phyloP scores from a whole-genome alignment of 2,113 vertebrate species.

The Lethenteron reissneri region DNA sequence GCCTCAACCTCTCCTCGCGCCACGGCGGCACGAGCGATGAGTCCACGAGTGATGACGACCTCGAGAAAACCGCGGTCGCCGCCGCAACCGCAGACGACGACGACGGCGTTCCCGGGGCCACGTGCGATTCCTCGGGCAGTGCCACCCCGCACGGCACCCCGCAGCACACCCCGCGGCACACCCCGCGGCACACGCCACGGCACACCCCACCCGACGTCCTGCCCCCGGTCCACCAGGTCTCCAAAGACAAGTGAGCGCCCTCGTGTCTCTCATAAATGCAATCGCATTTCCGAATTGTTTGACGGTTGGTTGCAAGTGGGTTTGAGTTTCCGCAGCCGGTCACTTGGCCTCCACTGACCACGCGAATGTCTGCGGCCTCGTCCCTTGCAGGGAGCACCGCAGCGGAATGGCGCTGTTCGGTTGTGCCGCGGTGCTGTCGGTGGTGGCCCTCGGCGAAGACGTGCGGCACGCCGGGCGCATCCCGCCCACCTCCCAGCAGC shows the following conservation, averaged over 20 bases:
- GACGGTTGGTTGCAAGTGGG: constrained; percentile 50
- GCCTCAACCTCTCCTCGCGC: too few species aligned
- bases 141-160: too few species aligned
- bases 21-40: too few species aligned
- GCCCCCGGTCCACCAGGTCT: too few species aligned
- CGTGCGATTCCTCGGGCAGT: too few species aligned
- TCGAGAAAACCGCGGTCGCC: too few species aligned
- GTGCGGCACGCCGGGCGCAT: constrained; percentile 33
- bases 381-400: constrained; percentile 30
- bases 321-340: constrained; percentile 25
- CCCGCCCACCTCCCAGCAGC: constrained; percentile 21
- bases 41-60: too few species aligned
- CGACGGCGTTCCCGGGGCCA: too few species aligned
- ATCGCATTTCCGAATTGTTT: constrained; percentile 61
- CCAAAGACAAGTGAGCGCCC: constrained; percentile 63
- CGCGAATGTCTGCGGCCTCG: constrained; percentile 47
- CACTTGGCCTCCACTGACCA: constrained; percentile 39
- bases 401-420: constrained; percentile 35
- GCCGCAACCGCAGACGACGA: too few species aligned
- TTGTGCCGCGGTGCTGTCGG: constrained; percentile 48
- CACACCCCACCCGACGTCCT: too few species aligned
- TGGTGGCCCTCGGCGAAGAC: constrained; percentile 52
- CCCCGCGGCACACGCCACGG: too few species aligned
- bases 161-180: too few species aligned
- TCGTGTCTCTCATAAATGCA: constrained; percentile 20